These are phyloP conservation scores for Parnassius mnemosyne DNA, from an alignment of 2,888 invertebrate genomes.

Conservation along the genomic window DNA sequence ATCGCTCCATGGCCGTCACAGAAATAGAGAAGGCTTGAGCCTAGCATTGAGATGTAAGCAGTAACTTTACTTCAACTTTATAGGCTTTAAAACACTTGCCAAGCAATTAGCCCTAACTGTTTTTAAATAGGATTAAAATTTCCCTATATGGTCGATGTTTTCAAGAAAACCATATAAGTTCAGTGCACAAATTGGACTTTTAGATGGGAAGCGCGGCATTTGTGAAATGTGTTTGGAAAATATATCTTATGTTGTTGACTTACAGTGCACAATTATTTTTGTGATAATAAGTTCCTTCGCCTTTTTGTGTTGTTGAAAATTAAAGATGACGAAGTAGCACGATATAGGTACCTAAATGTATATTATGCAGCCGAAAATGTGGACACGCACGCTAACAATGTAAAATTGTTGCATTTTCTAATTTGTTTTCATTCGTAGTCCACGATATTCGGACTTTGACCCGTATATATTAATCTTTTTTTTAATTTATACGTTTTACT, in stretches of 20 bases:
- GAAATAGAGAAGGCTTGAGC: too few relatives aligned
- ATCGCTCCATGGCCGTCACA: too few relatives aligned
- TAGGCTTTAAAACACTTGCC: too few relatives aligned
- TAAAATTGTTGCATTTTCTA: slow-evolving; percentile 1
- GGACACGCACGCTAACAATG: background rate
- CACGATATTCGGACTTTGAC: too few relatives aligned
- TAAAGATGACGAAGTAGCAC: slow-evolving; percentile 11
- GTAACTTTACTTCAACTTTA: too few relatives aligned
- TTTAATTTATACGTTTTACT: too few relatives aligned
- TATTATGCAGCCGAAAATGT: slow-evolving; percentile 5
- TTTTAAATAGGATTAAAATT: too few relatives aligned
- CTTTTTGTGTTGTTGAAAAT: slow-evolving; percentile 6
- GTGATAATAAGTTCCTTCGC: background rate
- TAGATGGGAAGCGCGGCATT: background rate
- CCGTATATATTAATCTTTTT: too few relatives aligned
- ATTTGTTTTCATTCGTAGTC: background rate
- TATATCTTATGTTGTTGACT: background rate
- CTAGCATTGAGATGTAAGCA: too few relatives aligned
- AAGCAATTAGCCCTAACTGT: too few relatives aligned
- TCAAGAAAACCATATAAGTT: background rate
- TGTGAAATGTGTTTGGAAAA: background rate
- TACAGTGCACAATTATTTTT: slow-evolving; percentile 4
- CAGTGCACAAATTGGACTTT: background rate
- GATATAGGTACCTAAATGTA: background rate
- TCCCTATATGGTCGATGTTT: background rate